Evolutionary conservation across 2,113 vertebrate species (phyloP).

Genomic region (Cnemophilus loriae): DNA sequence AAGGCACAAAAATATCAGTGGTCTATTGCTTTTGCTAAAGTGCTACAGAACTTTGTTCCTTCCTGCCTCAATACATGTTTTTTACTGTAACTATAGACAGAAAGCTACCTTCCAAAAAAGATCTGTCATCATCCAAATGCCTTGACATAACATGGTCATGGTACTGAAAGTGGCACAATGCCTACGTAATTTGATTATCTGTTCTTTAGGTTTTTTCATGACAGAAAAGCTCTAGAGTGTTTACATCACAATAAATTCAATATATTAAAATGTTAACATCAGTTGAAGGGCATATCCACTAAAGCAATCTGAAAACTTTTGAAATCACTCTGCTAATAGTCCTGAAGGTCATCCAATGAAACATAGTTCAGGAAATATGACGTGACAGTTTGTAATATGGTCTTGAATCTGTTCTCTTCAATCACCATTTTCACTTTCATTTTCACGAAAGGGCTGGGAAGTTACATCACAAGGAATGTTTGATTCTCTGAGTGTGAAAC

Average conservation of each 20-base stretch:
- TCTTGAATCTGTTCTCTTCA: background rate
- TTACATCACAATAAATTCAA: background rate
- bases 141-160: background rate
- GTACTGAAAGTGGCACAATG: background rate
- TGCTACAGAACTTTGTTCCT: background rate
- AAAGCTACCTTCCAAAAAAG: background rate
- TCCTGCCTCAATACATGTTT: background rate
- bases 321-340: background rate
- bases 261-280: background rate
- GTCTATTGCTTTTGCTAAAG: background rate
- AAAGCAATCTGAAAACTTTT: slow-evolving; percentile 26
- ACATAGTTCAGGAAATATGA: background rate
- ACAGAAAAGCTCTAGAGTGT: background rate
- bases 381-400: background rate
- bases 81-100: background rate
- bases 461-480: background rate
- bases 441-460: background rate
- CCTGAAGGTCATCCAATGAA: background rate
- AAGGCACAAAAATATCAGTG: background rate
- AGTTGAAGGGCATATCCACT: slow-evolving; percentile 6
- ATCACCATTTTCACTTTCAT: background rate
- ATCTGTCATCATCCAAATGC: background rate
- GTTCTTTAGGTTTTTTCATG: background rate
- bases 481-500: background rate
- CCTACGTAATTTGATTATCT: background rate